A percentile compares a stretch with the other conserved stretches of the same genome.
Conservation (phyloP, 2,113 vertebrate genomes). For the Struthidea cinerea region DNA sequence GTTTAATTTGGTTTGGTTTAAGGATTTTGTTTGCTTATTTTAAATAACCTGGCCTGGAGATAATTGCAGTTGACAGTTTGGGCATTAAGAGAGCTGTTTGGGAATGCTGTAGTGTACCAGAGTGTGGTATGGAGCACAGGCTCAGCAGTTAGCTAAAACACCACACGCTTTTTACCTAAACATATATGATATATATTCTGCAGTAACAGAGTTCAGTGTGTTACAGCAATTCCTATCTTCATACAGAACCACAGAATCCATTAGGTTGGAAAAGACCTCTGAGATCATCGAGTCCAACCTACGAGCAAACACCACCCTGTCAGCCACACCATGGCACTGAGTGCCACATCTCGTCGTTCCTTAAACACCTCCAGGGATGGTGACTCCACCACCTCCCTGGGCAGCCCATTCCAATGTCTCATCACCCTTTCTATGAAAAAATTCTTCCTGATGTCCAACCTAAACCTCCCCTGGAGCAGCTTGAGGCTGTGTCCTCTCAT, state of each 20-base stretch:
- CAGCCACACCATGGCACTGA: neutral
- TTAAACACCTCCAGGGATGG: accelerated
- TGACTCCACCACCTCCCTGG: neutral
- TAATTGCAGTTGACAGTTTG: neutral
- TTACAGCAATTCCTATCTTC: neutral
- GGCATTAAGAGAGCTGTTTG: neutral
- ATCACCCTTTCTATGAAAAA: neutral
- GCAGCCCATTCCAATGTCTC: neutral
- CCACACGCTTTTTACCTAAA: neutral
- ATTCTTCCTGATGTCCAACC: neutral
- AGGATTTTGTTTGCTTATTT: neutral
- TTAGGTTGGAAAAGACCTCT: neutral
- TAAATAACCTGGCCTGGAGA: neutral
- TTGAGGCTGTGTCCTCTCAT: neutral
- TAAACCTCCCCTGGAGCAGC: neutral
- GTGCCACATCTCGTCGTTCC: accelerated
- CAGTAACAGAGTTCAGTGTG: neutral
- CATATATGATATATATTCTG: neutral
- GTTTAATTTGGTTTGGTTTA: neutral
- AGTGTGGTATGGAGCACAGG: neutral
- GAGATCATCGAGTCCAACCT: accelerated
- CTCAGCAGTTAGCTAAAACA: neutral
- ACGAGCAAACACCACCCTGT: neutral
- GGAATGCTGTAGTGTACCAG: neutral
- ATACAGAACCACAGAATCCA: neutral